Evolutionary conservation across 2,888 invertebrate species (phyloP), one percentile per base, ranked within the genome.

Genomic region (Melinopterus prodromus): DNA sequence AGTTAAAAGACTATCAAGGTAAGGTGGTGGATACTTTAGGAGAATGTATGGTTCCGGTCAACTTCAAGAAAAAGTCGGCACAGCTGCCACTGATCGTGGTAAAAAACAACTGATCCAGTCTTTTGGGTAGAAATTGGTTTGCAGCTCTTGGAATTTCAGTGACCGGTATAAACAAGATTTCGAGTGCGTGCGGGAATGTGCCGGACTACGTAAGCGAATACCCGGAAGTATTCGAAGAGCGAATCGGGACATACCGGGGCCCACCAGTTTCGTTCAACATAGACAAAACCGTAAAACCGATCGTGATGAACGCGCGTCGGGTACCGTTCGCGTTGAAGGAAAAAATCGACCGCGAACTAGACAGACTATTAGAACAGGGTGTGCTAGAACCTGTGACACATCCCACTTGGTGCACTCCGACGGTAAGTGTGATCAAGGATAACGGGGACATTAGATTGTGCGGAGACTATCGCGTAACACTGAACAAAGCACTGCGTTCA

Each of bases 401-500:
- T 53, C 79, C 83, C 15, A 77, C 80, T 81, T 86, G 86, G 85
- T 85, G 85, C 14, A 85, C 84, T 38, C 85, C 86, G 1, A 81
- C 86, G 3, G 85, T 86, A 70, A 81, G 82, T 6, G 83, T 26
- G 26, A 26, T 26, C 26, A 26, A 26, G 26, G 26, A 26, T 26
- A 26, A 26, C 26, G 26, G 26, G 2, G 77, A 80, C 26, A 82
- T 85, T 7, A 78, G 85, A n/a, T 82, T 86, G 69, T 85, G 85
- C 76, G 84, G 84, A 0, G 85, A 86, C 77, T 85, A 85, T 69
- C 82, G 82, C 76, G 76, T 71, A 36, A 88, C 87, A 0, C 16
- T 88, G 12, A 88, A 88, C 81, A 83, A 82, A 6, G 77, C 81
- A 36, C 71, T 87, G 12, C 78, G 82, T 76, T 82, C 85, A 6